Evolutionary conservation across 2,888 invertebrate genomes (phyloP), one percentile per base, ranked within the genome.

Genomic region (Aradus depressus): DNA sequence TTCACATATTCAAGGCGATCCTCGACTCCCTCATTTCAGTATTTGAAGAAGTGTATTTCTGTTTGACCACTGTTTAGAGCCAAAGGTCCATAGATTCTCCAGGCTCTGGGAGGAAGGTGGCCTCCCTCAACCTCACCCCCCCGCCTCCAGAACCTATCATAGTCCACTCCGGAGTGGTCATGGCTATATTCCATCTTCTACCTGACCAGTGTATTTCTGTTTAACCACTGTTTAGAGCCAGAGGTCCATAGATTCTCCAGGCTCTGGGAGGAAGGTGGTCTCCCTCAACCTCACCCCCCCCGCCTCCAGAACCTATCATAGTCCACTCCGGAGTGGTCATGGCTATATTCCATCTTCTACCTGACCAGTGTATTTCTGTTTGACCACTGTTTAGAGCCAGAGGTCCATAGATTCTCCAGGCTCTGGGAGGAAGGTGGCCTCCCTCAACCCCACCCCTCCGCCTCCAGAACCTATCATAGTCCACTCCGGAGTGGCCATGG

Each of bases 301-400:
- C 77, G 60, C 68, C 70, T 54, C 82, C 76, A 2, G 90, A 90
- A 67, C 84, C 90, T 25, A 81, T 92, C 63, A 84, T 97, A 55
- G 92, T 97, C 10, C 97, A 98, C 71, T 84, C 97, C 0, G 93
- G 93, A 1, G 87, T 98, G 3, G 83, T 97, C 22, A 66, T 76
- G 35, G 90, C 90, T 58, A 84, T 98, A 74, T 77, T 97, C 18
- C 87, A 88, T 64, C 75, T 98, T n/a, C 69, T 98, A 54, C 92
- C 95, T 1, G n/a, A n/a, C n/a, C n/a, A n/a, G n/a, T n/a, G n/a
- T n/a, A n/a, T n/a, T n/a, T n/a, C n/a, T n/a, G n/a, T n/a, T n/a
- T n/a, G n/a, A n/a, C n/a, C n/a, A n/a, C n/a, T n/a, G n/a, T 51
- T 34, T 49, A 60, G 60, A 56, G 44, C 21, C 60, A 56, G 53